A percentile compares a stretch with the other conserved stretches of the same genome.
phyloP scores from a whole-genome alignment of 2,113 vertebrate genomes.

The Rhineura floridana region DNA sequence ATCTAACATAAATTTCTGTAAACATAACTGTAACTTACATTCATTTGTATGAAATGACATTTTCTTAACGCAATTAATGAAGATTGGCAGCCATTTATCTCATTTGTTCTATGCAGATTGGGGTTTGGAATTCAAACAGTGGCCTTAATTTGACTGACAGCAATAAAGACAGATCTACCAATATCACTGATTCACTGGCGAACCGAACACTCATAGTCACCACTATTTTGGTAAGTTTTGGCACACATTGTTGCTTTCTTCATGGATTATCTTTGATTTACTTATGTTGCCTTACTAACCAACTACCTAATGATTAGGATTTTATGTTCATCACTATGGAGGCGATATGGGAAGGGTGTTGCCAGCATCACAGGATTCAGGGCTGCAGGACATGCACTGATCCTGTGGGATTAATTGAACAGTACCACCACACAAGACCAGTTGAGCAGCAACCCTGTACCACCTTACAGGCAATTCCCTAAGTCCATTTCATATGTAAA shows the following conservation, averaged over 20 bases:
- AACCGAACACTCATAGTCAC: conserved; percentile 96
- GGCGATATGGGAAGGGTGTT: neutral
- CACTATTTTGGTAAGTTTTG: conserved; percentile 91
- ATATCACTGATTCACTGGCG: conserved; percentile 90
- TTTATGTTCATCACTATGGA: neutral
- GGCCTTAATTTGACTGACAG: conserved; percentile 95
- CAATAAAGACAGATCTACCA: conserved; percentile 86
- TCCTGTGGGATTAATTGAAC: neutral
- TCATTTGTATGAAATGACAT: neutral
- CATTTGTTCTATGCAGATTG: conserved; percentile 81
- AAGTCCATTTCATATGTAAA: neutral
- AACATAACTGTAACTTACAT: neutral
- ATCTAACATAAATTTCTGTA: neutral
- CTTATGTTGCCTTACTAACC: neutral
- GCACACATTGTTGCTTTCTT: fast-evolving
- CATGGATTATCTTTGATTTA: fast-evolving
- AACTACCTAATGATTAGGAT: neutral
- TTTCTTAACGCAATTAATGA: fast-evolving
- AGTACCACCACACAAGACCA: neutral
- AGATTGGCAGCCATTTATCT: conserved; percentile 25
- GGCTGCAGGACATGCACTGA: neutral
- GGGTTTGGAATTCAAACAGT: conserved; percentile 94
- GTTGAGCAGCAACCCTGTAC: neutral
- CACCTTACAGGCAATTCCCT: neutral
- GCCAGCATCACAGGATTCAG: neutral